Base-by-base conservation (phyloP, 2,113 vertebrate genomes). In the Gnathonemus echidnorhynchus region DNA sequence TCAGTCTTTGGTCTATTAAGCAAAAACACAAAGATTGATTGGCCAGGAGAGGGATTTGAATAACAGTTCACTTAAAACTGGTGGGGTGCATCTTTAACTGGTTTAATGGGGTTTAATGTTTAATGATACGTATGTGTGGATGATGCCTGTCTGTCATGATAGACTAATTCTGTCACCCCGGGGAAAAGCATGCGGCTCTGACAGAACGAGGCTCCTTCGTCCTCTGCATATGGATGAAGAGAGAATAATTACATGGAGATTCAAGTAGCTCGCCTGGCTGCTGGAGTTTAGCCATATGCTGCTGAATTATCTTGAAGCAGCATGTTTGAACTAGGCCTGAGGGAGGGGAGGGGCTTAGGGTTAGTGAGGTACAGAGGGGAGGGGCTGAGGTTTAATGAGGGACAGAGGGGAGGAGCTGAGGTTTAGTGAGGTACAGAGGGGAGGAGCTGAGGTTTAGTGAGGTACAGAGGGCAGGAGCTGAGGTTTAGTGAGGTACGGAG, bases 21-120 rank as follows among this genome's bases (percentile, higher is more conserved):
- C 92, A 95, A 95, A 91, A 92, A 95, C 92, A 91, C 89, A 90
- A 58, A 89, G 86, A 89, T 94, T 94, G 94, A 93, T 94, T 62
- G 19, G 91, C 91, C 88, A 89, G 88, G 91, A 93, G 92, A 93
- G 90, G 88, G 88, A 93, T 92, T 91, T 92, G 92, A 66, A 46
- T 58, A 77, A 58, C n/a, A 88, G 86, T 86, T 50, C 91, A 88
- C 88, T 94, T 94, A 95, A 94, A 93, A 89, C 91, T 86, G 90
- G 88, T 89, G 52, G 84, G 88, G 90, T 93, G 94, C 94, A 92
- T 92, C 92, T 94, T 90, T 89, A 84, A 92, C 89, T 90, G 92
- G 90, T 92, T 17, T 94, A 95, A 94, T 94, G 94, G 93, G 56
- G 89, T 90, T 94, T 95, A 93, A 94, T 92, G 91, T 91, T 90